phyloP scores from a whole-genome alignment of 2,113 vertebrate genomes.

The Chelonoidis abingdonii region DNA sequence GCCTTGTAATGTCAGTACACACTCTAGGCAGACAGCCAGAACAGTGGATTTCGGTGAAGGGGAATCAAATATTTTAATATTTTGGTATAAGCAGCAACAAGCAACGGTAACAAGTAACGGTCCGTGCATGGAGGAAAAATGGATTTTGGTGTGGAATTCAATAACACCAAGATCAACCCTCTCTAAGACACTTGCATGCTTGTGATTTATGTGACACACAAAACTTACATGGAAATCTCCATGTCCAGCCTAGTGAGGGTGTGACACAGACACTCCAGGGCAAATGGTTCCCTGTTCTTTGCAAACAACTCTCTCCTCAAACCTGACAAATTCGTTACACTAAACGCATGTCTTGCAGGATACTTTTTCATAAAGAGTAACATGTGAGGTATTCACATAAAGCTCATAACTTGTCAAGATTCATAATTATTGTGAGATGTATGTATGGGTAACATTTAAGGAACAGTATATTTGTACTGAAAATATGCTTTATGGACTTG shows the following conservation, averaged over 20 bases:
- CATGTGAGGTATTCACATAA: not conserved
- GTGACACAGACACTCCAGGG: too few species aligned
- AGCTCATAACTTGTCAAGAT: not conserved
- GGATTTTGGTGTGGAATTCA: not conserved
- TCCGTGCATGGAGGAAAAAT: not conserved
- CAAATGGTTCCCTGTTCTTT: not conserved
- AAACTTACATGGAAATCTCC: not conserved
- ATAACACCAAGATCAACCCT: not conserved
- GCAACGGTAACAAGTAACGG: not conserved
- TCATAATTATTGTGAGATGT: not conserved
- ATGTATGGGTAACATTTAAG: not conserved
- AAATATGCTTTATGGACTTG: not conserved
- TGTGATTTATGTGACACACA: not conserved
- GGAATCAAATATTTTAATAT: not conserved
- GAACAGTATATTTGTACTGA: not conserved
- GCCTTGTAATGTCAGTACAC: conserved; percentile 9
- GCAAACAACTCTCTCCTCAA: not conserved
- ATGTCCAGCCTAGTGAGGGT: not conserved
- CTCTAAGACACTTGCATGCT: not conserved
- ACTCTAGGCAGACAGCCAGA: not conserved
- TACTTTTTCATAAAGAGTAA: not conserved
- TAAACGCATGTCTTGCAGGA: not conserved
- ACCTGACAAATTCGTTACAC: not conserved
- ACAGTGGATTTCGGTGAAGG: conserved; percentile 5
- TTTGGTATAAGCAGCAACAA: conserved; percentile 25